phyloP scores from a whole-genome alignment of 2,888 invertebrate genomes.

The Tortricodes alternella region DNA sequence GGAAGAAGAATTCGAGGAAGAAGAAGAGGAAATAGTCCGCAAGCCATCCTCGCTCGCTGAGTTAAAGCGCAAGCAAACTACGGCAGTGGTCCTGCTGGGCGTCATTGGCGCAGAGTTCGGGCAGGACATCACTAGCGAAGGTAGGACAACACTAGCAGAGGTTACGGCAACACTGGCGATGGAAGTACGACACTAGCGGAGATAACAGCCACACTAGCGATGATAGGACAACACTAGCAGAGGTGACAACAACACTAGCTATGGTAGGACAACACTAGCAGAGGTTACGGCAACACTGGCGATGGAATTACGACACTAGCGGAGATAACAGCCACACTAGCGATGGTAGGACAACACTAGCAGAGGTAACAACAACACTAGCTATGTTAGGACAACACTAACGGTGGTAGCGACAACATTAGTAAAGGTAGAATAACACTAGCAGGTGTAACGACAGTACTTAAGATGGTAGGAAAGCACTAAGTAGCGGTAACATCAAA shows the following conservation, averaged over 20 bases:
- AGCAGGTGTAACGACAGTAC: no score
- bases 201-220: no score
- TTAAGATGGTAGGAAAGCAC: slow-evolving; percentile 97
- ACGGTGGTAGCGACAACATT: no score
- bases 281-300: no score
- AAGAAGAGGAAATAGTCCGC: slow-evolving; percentile 92
- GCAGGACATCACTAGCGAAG: slow-evolving; percentile 92
- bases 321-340: no score
- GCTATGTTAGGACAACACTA: slow-evolving; percentile 53
- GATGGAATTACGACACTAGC: no score
- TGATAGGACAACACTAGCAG: slow-evolving; percentile 93
- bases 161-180: no score
- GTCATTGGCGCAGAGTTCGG: slow-evolving; percentile 99
- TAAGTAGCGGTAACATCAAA: no score
- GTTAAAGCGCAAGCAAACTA: slow-evolving; percentile 96
- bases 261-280: slow-evolving; percentile 50
- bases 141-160: slow-evolving; percentile 43
- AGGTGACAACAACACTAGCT: no score
- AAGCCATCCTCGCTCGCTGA: slow-evolving; percentile 94
- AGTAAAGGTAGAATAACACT: no score
- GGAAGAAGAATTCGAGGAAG: slow-evolving; percentile 93
- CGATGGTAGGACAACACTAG: slow-evolving; percentile 95
- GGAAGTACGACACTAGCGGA: no score
- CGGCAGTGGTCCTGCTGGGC: slow-evolving; percentile 97
- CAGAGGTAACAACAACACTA: no score